A percentile compares a stretch with the other conserved stretches of the same genome.
These are phyloP conservation scores for Itoplectis maculator DNA, from an alignment of 2,888 invertebrate genomes.

Conservation along the genomic window DNA sequence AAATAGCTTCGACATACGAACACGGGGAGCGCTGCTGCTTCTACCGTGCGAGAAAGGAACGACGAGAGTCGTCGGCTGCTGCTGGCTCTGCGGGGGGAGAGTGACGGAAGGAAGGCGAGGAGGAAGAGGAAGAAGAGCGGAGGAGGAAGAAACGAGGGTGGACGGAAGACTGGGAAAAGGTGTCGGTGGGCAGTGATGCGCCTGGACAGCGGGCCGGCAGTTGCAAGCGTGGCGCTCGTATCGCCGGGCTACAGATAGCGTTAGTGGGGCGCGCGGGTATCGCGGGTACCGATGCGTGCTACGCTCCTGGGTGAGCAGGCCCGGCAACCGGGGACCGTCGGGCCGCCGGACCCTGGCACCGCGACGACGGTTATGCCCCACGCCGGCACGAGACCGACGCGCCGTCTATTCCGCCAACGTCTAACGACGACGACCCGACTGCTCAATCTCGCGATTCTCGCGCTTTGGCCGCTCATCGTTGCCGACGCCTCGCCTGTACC, in stretches of 20 bases:
- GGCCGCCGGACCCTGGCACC: conserved; percentile 70
- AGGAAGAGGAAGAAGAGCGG: conserved; percentile 17
- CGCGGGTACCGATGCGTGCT: conserved; percentile 76
- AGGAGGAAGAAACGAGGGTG: conserved; percentile 61
- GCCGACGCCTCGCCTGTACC: conserved; percentile 60
- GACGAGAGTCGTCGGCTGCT: conserved; percentile 48
- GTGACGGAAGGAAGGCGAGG: conserved; percentile 35
- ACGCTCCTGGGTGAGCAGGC: conserved; percentile 75
- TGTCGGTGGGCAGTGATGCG: conserved; percentile 76
- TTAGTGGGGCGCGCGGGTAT: conserved; percentile 69
- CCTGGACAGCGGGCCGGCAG: conserved; percentile 73
- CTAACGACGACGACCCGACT: conserved; percentile 25
- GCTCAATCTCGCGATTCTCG: conserved; percentile 41
- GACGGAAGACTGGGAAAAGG: conserved; percentile 45
- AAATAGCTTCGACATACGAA: no score
- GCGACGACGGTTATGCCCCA: conserved; percentile 70
- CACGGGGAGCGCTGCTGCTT: conserved; percentile 16
- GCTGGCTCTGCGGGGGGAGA: no score
- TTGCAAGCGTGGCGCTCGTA: conserved; percentile 75
- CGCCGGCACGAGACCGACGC: conserved; percentile 55
- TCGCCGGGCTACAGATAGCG: conserved; percentile 79
- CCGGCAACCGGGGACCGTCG: conserved; percentile 54
- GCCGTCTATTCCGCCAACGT: conserved; percentile 34
- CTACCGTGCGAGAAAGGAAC: conserved; percentile 42
- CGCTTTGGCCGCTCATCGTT: conserved; percentile 44